These are phyloP conservation scores for Nomada flava DNA, from an alignment of 2,888 invertebrate genomes.

Conservation along the genomic window DNA sequence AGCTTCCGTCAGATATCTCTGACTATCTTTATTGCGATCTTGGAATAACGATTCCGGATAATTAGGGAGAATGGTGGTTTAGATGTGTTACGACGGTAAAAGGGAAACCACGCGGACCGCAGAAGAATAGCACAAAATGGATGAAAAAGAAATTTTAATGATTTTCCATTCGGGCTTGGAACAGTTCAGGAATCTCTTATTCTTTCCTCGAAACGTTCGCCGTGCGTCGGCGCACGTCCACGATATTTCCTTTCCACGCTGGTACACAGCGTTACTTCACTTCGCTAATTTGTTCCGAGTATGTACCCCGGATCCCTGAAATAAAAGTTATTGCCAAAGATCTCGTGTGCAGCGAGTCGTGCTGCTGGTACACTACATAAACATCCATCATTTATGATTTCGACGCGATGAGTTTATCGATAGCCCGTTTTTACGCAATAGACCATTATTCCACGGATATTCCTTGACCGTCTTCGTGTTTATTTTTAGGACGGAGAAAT, in stretches of 20 bases:
- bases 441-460: background rate
- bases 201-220: constrained; percentile 4
- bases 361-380: constrained; percentile 16
- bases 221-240: constrained; percentile 38
- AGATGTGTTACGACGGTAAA: background rate
- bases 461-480: background rate
- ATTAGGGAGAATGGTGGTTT: background rate
- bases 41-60: background rate
- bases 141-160: background rate
- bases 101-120: background rate
- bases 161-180: background rate
- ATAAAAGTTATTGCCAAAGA: constrained; percentile 57
- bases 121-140: background rate
- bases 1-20: background rate
- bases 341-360: constrained; percentile 54
- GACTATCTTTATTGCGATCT: background rate
- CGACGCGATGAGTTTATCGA: constrained; percentile 19
- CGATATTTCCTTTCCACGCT: constrained; percentile 48
- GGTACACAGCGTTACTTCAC: constrained; percentile 50
- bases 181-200: background rate
- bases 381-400: constrained; percentile 18
- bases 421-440: constrained; percentile 27
- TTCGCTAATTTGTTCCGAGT: constrained; percentile 50
- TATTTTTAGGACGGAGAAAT: constrained; percentile 33
- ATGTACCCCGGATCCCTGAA: constrained; percentile 41